Conservation (phyloP, 2,888 invertebrate species). For the Ophion costatus region DNA sequence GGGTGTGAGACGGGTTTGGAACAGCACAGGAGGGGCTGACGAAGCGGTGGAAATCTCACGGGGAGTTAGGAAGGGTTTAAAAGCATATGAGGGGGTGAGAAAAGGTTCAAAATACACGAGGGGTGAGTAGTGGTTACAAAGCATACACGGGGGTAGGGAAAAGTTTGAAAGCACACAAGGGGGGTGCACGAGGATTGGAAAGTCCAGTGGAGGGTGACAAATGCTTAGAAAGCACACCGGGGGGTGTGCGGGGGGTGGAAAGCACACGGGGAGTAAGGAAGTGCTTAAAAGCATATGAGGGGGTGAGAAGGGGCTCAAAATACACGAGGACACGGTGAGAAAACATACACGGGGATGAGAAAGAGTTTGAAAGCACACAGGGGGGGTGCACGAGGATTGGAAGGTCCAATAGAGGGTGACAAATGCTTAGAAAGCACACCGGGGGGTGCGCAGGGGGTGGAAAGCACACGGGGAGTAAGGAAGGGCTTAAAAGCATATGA, state of each 20-base stretch:
- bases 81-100: background rate
- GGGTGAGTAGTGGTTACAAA: background rate
- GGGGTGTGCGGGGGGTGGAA: background rate
- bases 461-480: background rate
- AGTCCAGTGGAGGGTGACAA: background rate
- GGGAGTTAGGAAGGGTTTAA: background rate
- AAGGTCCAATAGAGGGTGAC: too few relatives aligned
- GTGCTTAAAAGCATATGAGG: background rate
- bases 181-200: too few relatives aligned
- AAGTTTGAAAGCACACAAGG: too few relatives aligned
- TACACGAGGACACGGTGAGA: background rate
- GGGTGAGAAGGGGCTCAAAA: background rate
- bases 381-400: too few relatives aligned
- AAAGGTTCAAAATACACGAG: background rate
- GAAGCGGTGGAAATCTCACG: background rate
- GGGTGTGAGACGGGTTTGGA: background rate
- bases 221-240: background rate
- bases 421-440: too few relatives aligned
- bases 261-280: background rate
- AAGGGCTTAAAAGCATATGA: background rate
- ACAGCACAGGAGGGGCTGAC: too few relatives aligned
- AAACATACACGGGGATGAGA: too few relatives aligned
- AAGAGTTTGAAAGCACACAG: background rate
- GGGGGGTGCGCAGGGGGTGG: background rate
- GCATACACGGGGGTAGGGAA: background rate